Base-by-base conservation (phyloP, 2,113 vertebrate species). In the Anas platyrhynchos region DNA sequence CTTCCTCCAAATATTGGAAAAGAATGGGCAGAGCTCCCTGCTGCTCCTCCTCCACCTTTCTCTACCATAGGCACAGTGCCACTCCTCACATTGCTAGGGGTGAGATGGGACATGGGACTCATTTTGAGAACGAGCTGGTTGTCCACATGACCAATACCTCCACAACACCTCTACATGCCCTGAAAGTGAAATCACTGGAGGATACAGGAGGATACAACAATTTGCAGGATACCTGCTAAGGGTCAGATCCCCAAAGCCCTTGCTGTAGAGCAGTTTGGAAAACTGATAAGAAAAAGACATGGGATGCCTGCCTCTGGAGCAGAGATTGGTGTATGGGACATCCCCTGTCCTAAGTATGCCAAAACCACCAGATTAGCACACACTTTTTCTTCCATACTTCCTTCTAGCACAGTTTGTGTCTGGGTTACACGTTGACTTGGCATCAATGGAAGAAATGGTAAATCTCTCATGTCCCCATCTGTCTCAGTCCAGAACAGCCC, bases 21-120 rank as follows among this genome's bases (percentile, higher is more conserved):
- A 71, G 34, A 54, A 16, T 0, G 8, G 7, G 2, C 12, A 59
- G 36, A 83, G 18, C 25, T 90, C 21, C 41, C n/a, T 56, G 21
- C 1, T 1, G 25, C 4, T 13, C 23, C 5, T 59, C 11, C 32
- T 59, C 11, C 32, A 32, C 14, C 1, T 2, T 71, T 77, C 13
- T 27, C 46, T 54, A 9, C 81, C 21, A 20, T 1, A 7, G 32
- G 13, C 25, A 22, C 22, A 36, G 20, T 52, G 31, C 11, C 31
- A 14, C 71, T 75, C 66, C 32, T 82, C 43, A 81, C 5, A 12
- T 11, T 20, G 12, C 13, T 83, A 41, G 27, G 10, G 26, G 9
- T 12, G 59, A 66, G 58, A 44, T 15, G 11, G 5, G 2, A 25
- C 46, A 15, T 41, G 14, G 16, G 34, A n/a, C 5, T 67, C 3